A percentile compares a stretch with the other conserved stretches of the same genome.
These are phyloP conservation scores for Cryptus armator DNA, from an alignment of 2,888 invertebrate genomes.

Conservation along the genomic window DNA sequence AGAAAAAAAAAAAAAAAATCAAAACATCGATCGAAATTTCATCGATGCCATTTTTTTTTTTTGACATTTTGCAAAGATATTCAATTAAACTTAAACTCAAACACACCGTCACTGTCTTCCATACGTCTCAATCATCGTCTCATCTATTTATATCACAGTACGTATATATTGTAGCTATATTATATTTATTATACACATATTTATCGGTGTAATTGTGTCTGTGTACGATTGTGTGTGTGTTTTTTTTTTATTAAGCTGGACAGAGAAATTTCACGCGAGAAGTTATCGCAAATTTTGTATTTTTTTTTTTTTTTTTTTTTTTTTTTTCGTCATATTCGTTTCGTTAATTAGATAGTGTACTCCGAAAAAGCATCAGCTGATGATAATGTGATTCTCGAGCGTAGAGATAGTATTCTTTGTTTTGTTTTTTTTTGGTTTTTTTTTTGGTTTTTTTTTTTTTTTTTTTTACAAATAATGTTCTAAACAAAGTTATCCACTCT, in stretches of 20 bases:
- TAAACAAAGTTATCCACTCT: constrained; percentile 59
- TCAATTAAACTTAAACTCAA: constrained; percentile 5
- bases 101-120: constrained; percentile 30
- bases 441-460: background rate
- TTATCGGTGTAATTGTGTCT: constrained; percentile 41
- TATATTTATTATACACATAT: constrained; percentile 52
- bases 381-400: constrained; percentile 28
- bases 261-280: constrained; percentile 51
- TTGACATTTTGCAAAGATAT: background rate
- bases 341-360: background rate
- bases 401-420: constrained; percentile 5
- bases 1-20: background rate
- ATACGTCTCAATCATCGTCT: constrained; percentile 45
- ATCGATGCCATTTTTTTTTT: background rate
- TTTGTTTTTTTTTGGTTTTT: constrained; percentile 2
- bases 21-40: constrained; percentile 2
- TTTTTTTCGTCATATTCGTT: background rate
- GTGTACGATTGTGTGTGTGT: constrained; percentile 6
- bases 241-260: constrained; percentile 38
- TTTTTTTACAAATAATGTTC: constrained; percentile 48
- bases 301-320: constrained; percentile 9
- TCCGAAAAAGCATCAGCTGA: background rate
- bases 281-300: constrained; percentile 5
- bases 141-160: constrained; percentile 69
- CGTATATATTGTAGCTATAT: constrained; percentile 64